phyloP scores from a whole-genome alignment of 2,113 vertebrate species.

The Alaudala cheleensis region DNA sequence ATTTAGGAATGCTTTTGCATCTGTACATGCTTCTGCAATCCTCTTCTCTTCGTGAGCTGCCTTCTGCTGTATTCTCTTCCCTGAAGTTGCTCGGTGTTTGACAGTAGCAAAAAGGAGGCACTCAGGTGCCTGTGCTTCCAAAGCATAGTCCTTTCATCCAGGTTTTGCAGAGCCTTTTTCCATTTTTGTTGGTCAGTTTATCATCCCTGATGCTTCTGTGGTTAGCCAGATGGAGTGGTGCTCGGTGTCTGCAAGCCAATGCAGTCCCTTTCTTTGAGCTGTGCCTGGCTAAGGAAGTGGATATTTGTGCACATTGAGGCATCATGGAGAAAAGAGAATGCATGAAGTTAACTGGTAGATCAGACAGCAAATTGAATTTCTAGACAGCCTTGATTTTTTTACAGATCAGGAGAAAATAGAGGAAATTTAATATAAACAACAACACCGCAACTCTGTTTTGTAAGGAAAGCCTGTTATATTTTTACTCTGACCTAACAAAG shows the following conservation, averaged over 20 bases:
- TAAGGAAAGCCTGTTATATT: constrained; percentile 46
- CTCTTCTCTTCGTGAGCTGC: background rate
- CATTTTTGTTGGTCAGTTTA: background rate
- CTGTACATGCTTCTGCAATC: background rate
- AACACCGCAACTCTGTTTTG: background rate
- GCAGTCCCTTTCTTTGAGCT: background rate
- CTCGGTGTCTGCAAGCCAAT: background rate
- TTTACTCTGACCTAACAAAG: constrained; percentile 50
- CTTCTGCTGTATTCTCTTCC: background rate
- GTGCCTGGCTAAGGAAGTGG: background rate
- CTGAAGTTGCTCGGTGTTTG: background rate
- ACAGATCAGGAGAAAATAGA: constrained; percentile 12
- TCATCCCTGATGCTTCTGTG: background rate
- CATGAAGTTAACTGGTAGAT: background rate
- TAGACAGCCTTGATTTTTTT: background rate
- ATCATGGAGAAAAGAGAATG: background rate
- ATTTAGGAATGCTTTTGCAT: background rate
- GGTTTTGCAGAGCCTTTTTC: background rate
- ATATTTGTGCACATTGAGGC: background rate
- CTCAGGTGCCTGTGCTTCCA: background rate
- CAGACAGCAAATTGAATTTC: background rate
- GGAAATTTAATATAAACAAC: constrained; percentile 44
- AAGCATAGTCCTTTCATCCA: background rate
- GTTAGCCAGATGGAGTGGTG: background rate
- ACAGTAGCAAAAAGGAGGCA: background rate